These are phyloP conservation scores for Falco rusticolus DNA, from an alignment of 2,797 vertebrate species.

Conservation along the genomic window DNA sequence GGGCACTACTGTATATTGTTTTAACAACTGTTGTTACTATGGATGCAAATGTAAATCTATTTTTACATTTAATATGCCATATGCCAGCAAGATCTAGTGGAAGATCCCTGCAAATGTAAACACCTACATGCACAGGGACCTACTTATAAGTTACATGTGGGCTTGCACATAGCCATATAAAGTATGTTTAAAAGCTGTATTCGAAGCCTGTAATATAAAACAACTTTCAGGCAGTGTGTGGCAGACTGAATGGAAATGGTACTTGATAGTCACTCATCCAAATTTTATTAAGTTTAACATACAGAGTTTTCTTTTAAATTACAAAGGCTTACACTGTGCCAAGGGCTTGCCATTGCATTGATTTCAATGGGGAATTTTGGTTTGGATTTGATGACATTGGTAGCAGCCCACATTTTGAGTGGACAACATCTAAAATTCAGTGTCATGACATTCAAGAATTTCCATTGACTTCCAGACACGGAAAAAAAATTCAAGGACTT, in stretches of 20 bases:
- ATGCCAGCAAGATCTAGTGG: neutral
- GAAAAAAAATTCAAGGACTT: conserved; percentile 60
- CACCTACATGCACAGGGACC: conserved; percentile 1
- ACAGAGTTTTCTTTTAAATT: neutral
- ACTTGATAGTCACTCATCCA: neutral
- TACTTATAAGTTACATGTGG: neutral
- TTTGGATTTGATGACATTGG: neutral
- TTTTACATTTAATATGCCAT: neutral
- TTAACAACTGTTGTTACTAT: neutral
- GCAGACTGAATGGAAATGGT: neutral
- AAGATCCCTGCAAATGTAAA: conserved; percentile 29
- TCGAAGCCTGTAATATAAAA: neutral
- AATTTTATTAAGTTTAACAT: neutral
- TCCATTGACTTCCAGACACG: neutral
- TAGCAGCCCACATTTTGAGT: neutral
- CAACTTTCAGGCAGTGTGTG: neutral
- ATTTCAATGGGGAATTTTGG: neutral
- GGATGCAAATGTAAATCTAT: conserved; percentile 9
- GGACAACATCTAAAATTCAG: neutral
- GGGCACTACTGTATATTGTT: neutral
- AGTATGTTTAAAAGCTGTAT: neutral
- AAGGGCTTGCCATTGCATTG: neutral
- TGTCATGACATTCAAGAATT: neutral
- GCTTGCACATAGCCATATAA: neutral
- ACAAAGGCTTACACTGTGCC: neutral